Conservation (phyloP, 2,888 invertebrate genomes). For the Pachydiplax longipennis region DNA sequence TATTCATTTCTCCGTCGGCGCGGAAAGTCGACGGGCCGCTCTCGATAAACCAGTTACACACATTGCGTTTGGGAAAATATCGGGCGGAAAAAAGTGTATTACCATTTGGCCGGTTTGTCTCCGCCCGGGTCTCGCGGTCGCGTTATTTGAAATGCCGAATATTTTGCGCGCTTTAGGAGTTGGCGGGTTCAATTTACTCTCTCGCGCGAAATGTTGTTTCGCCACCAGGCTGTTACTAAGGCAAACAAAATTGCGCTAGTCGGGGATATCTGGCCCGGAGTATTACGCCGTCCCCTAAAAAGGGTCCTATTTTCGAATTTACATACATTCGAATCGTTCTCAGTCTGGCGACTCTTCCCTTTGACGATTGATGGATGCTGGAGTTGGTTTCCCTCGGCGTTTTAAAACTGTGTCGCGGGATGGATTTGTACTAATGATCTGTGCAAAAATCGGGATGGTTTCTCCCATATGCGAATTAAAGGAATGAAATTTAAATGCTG, state of each 20-base stretch:
- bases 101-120: background rate
- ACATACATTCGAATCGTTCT: background rate
- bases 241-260: background rate
- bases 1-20: background rate
- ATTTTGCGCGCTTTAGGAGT: background rate
- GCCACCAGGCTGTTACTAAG: background rate
- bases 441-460: too few relatives aligned
- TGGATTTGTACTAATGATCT: too few relatives aligned
- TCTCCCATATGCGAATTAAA: too few relatives aligned
- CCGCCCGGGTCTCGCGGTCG: background rate
- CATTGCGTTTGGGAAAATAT: background rate
- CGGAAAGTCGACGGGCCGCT: background rate
- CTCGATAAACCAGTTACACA: background rate
- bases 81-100: background rate
- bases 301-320: background rate
- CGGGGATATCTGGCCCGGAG: background rate
- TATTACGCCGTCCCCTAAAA: background rate
- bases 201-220: background rate
- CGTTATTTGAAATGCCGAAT: background rate
- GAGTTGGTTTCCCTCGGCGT: too few relatives aligned
- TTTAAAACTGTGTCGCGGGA: too few relatives aligned
- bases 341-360: too few relatives aligned
- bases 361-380: too few relatives aligned
- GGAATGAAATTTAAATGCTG: too few relatives aligned
- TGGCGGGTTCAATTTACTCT: background rate